These are phyloP conservation scores for Troides oblongomaculatus DNA, from an alignment of 2,888 invertebrate genomes.

Conservation along the genomic window DNA sequence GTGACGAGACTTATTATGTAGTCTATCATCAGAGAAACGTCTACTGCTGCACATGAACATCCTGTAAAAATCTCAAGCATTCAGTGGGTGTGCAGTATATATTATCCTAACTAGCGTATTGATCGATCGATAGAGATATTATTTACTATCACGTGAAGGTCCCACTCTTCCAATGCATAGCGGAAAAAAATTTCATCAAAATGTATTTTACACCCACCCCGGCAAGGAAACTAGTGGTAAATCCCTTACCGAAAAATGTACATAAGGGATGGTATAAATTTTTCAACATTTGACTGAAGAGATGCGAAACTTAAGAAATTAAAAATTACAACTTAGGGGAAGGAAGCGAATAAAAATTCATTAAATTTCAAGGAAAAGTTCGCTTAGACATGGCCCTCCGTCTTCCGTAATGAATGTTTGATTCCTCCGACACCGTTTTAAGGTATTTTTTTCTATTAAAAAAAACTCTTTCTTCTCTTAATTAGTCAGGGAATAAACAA, in stretches of 20 bases:
- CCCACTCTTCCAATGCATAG: too few species aligned
- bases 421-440: constrained; percentile 60
- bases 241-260: neutral
- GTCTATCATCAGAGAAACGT: too few species aligned
- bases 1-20: neutral
- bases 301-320: constrained; percentile 14
- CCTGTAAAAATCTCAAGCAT: too few species aligned
- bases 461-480: constrained; percentile 72
- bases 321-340: constrained; percentile 33
- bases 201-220: too few species aligned
- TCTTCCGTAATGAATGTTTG: constrained; percentile 69
- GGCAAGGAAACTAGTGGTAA: neutral
- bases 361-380: constrained; percentile 50
- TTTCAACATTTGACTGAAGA: neutral
- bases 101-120: too few species aligned
- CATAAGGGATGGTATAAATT: neutral
- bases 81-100: too few species aligned
- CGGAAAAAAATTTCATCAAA: too few species aligned
- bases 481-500: constrained; percentile 78
- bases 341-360: constrained; percentile 44
- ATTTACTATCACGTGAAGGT: too few species aligned
- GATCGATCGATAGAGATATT: too few species aligned
- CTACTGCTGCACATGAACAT: too few species aligned
- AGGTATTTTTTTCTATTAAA: constrained; percentile 52
- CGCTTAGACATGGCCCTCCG: constrained; percentile 48